phyloP scores from a whole-genome alignment of 1,140 invertebrate genomes.

The Microplitis demolitor region DNA sequence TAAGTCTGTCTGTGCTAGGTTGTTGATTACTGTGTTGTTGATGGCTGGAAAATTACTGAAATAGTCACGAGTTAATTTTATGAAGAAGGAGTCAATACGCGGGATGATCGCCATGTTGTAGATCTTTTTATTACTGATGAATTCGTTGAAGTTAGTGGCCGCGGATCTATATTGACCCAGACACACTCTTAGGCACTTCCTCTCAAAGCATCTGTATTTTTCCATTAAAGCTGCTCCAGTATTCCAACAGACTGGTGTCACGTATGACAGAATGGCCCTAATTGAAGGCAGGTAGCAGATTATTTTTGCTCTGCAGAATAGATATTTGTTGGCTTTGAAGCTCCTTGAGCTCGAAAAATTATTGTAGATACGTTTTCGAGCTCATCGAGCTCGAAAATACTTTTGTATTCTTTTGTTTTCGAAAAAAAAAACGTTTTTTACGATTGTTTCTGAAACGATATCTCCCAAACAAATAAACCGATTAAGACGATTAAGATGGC shows the following conservation, averaged over 20 bases:
- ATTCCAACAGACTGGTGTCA: slow-evolving; percentile 21
- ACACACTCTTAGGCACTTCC: not conserved
- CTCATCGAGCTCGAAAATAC: too few species aligned
- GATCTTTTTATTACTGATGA: not conserved
- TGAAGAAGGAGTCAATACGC: not conserved
- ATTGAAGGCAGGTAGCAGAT: slow-evolving; percentile 30
- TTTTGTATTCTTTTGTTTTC: too few species aligned
- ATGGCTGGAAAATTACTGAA: too few species aligned
- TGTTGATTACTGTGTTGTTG: too few species aligned
- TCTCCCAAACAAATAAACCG: too few species aligned
- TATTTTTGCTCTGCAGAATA: slow-evolving; percentile 18
- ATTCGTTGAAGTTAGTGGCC: not conserved
- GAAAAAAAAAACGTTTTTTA: too few species aligned
- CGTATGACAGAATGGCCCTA: slow-evolving; percentile 25
- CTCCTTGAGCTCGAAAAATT: too few species aligned
- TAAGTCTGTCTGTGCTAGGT: too few species aligned
- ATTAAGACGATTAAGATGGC: too few species aligned
- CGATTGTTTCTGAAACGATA: too few species aligned
- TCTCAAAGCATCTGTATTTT: slow-evolving; percentile 9
- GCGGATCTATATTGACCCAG: not conserved
- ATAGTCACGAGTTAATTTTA: not conserved
- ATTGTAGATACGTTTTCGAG: too few species aligned
- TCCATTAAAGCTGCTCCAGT: not conserved
- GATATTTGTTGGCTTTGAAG: slow-evolving; percentile 20
- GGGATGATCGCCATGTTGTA: slow-evolving; percentile 1